Evolutionary conservation across 2,797 vertebrate genomes (phyloP).

Genomic region (Smutsia temminckii): DNA sequence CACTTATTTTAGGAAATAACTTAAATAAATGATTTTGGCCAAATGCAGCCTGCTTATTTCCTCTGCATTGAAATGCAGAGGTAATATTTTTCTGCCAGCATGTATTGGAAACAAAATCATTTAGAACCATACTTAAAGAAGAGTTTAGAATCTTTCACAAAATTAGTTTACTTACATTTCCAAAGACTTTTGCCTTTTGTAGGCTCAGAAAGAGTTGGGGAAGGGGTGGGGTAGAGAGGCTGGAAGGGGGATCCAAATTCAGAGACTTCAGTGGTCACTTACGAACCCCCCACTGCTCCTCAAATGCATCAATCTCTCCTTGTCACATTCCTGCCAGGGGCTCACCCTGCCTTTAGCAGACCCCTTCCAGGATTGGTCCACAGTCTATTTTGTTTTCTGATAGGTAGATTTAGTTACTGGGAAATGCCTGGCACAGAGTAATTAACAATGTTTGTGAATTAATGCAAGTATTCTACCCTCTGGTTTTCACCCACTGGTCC

Average conservation of each 20-base stretch:
- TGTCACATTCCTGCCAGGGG: background rate
- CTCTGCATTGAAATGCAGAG: constrained; percentile 63
- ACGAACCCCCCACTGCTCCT: background rate
- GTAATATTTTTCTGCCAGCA: constrained; percentile 74
- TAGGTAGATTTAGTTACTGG: background rate
- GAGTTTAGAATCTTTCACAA: constrained; percentile 50
- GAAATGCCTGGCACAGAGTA: background rate
- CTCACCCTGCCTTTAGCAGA: background rate
- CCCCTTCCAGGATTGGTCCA: too few relatives aligned
- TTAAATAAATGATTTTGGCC: constrained; percentile 66
- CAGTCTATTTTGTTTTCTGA: background rate
- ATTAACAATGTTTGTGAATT: background rate
- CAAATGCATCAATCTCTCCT: background rate
- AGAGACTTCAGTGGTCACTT: background rate
- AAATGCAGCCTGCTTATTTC: constrained; percentile 57
- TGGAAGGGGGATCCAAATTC: background rate
- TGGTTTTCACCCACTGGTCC: background rate
- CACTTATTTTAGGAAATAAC: constrained; percentile 48
- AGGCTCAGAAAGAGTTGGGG: background rate
- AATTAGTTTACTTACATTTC: constrained; percentile 55
- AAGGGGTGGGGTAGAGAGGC: background rate
- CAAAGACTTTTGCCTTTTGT: constrained; percentile 43
- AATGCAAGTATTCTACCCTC: background rate
- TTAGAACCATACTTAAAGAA: constrained; percentile 57
- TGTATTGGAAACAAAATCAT: constrained; percentile 69